phyloP scores from a whole-genome alignment of 2,888 invertebrate genomes.

The Metacarcinus magister region DNA sequence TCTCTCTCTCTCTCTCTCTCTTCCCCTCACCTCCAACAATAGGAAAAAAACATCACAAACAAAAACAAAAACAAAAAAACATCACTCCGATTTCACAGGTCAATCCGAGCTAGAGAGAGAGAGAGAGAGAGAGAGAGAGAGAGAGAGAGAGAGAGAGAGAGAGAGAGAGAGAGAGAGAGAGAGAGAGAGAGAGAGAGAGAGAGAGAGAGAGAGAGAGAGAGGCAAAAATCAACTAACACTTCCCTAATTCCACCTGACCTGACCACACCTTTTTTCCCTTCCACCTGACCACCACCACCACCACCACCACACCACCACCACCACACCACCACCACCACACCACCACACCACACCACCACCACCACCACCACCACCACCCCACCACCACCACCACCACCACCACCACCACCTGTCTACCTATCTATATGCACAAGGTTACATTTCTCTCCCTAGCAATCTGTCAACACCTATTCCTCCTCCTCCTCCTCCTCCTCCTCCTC shows the following conservation, averaged over 20 bases:
- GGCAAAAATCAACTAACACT: background rate
- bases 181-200: background rate
- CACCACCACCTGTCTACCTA: too few species aligned
- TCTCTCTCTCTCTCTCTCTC: conserved; percentile 59
- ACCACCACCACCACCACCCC: too few species aligned
- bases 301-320: too few species aligned
- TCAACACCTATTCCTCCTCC: background rate
- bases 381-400: too few species aligned
- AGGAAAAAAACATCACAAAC: background rate
- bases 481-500: background rate
- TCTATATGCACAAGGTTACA: too few species aligned
- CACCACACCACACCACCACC: too few species aligned
- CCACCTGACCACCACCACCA: too few species aligned
- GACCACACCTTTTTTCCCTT: background rate
- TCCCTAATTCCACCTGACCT: background rate
- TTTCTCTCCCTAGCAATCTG: background rate
- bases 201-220: background rate
- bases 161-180: background rate
- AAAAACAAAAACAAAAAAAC: background rate
- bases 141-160: background rate
- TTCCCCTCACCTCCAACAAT: background rate
- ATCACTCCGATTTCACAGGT: conserved; percentile 5
- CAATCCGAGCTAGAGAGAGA: background rate
- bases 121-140: background rate
- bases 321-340: too few species aligned